These are phyloP conservation scores for Acanthurus lineatus DNA, from an alignment of 2,797 vertebrate genomes.

Conservation along the genomic window DNA sequence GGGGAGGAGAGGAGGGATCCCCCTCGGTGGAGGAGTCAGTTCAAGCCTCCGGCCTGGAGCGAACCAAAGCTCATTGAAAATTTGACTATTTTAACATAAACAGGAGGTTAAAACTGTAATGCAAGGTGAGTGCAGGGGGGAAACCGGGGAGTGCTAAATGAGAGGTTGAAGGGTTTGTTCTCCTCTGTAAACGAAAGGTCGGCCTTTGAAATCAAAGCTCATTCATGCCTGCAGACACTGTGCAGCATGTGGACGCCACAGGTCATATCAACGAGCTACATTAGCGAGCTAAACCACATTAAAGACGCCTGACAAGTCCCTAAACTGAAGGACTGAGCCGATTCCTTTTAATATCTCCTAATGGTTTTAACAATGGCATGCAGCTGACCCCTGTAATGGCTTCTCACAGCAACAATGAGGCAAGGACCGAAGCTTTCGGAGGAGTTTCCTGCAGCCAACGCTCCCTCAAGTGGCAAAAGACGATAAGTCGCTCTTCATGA, in stretches of 20 bases:
- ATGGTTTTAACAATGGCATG: conserved; percentile 15
- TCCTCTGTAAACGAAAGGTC: conserved; percentile 55
- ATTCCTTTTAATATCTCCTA: neutral
- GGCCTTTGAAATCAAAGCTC: conserved; percentile 49
- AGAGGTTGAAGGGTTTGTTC: neutral
- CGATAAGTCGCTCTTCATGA: conserved; percentile 12
- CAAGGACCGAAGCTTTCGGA: too few species aligned
- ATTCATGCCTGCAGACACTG: conserved; percentile 13
- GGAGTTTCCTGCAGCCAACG: conserved; percentile 28
- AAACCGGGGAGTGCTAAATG: conserved; percentile 2
- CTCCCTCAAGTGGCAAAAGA: conserved; percentile 59
- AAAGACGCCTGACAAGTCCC: neutral
- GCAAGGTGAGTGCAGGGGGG: neutral
- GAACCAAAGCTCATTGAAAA: neutral
- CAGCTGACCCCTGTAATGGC: conserved; percentile 10
- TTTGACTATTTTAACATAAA: neutral
- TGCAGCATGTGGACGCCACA: neutral
- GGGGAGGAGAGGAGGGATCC: neutral
- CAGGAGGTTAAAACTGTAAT: neutral
- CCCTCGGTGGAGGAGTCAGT: neutral
- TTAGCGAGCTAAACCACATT: neutral
- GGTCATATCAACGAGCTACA: conserved; percentile 28
- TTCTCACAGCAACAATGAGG: too few species aligned
- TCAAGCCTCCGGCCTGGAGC: conserved; percentile 9
- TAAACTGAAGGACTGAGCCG: neutral